Percentiles rank a stretch among this genome's conserved stretches.
Conservation (phyloP, 2,113 vertebrate species). For the Bungarus multicinctus region DNA sequence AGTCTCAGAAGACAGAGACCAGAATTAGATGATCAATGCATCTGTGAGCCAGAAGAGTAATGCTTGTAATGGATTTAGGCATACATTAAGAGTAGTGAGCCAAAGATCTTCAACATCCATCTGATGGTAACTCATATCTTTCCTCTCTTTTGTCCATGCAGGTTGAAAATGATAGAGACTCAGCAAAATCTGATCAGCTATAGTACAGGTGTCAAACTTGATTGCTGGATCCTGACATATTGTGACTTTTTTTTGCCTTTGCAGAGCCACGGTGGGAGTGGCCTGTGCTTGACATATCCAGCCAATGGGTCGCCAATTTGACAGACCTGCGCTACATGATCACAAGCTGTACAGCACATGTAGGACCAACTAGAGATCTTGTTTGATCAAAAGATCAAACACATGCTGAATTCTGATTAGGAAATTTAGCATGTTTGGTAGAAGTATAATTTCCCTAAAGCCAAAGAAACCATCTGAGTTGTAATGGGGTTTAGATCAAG, state of each 20-base stretch:
- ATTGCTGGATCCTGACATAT: too few species aligned
- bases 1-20: background rate
- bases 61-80: background rate
- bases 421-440: background rate
- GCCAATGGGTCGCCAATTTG: too few species aligned
- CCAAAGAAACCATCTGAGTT: background rate
- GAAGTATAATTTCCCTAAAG: background rate
- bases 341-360: background rate
- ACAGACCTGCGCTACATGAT: background rate
- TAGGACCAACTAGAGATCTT: background rate
- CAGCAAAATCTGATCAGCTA: background rate
- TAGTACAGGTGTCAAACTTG: too few species aligned
- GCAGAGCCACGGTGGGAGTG: too few species aligned
- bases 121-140: background rate
- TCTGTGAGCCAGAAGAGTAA: background rate
- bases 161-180: background rate
- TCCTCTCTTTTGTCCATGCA: background rate
- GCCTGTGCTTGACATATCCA: too few species aligned
- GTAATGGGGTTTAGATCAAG: background rate
- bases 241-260: too few species aligned
- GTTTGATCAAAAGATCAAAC: background rate
- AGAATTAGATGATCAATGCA: background rate
- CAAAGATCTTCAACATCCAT: background rate
- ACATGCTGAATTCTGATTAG: background rate
- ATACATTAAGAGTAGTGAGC: background rate